Evolutionary conservation across 2,888 invertebrate genomes (phyloP).

Genomic region (Zootermopsis nevadensis): DNA sequence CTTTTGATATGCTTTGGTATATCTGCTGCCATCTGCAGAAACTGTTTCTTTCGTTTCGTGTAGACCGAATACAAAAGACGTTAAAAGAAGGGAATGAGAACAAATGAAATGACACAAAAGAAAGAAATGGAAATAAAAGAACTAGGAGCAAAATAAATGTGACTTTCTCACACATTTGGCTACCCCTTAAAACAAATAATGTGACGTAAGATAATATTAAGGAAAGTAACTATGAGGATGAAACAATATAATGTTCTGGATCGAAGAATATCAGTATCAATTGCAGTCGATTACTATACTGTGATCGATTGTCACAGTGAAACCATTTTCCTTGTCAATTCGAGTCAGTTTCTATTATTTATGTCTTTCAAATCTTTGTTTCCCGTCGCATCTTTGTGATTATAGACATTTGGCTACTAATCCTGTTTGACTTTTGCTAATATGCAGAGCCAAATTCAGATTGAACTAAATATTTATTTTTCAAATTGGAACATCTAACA

Average conservation of each 20-base stretch:
- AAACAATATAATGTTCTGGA: no score
- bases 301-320: no score
- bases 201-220: background rate
- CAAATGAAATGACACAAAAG: background rate
- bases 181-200: background rate
- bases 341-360: no score
- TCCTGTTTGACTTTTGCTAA: no score
- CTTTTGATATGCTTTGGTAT: slow-evolving; percentile 37
- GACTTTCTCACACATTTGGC: background rate
- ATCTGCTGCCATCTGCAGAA: slow-evolving; percentile 43
- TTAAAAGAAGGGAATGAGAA: background rate
- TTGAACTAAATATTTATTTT: no score
- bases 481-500: no score
- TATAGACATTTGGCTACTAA: no score
- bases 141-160: background rate
- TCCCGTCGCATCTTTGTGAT: no score
- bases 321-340: no score
- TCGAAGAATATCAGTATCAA: background rate
- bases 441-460: no score
- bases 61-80: slow-evolving; percentile 31
- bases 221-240: no score
- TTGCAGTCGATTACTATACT: background rate
- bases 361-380: no score
- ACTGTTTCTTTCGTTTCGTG: slow-evolving; percentile 37
- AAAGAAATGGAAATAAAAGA: slow-evolving; percentile 12